A percentile compares a stretch with the other conserved stretches of the same genome.
Evolutionary conservation across 2,113 vertebrate genomes (phyloP).

Genomic region (Rana temporaria): DNA sequence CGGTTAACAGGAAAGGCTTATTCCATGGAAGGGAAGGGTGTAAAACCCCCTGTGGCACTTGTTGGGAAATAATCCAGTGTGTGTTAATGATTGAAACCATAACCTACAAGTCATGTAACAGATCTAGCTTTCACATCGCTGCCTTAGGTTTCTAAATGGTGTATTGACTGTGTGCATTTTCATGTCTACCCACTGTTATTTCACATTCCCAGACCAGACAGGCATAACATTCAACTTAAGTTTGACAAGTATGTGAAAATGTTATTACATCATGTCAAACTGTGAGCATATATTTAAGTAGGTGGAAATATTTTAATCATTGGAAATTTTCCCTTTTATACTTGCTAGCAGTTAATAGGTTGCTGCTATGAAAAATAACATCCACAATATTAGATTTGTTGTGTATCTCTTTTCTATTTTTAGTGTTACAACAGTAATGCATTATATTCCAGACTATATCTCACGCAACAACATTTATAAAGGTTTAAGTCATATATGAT

Average conservation of each 20-base stretch:
- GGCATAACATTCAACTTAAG: slow-evolving; percentile 11
- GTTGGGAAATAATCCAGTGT: slow-evolving; percentile 10
- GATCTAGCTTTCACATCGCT: slow-evolving; percentile 15
- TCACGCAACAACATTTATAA: too few species aligned
- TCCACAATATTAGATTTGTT: too few species aligned
- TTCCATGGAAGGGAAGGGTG: not conserved
- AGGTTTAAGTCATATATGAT: too few species aligned
- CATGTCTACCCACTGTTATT: slow-evolving; percentile 16
- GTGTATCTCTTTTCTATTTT: too few species aligned
- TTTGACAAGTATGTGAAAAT: slow-evolving; percentile 27
- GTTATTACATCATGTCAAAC: slow-evolving; percentile 9
- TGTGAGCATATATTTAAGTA: slow-evolving; percentile 5
- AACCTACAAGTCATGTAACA: not conserved
- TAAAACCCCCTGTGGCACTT: not conserved
- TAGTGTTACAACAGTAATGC: too few species aligned
- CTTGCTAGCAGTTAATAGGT: too few species aligned
- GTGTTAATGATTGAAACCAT: slow-evolving; percentile 24
- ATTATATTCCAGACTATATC: too few species aligned
- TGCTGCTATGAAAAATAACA: too few species aligned
- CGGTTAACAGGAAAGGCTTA: not conserved
- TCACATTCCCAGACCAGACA: slow-evolving; percentile 23
- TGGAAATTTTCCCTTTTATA: not conserved
- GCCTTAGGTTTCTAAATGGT: slow-evolving; percentile 9
- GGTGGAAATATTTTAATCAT: slow-evolving; percentile 30
- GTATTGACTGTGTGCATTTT: slow-evolving; percentile 5